A percentile compares a stretch with the other conserved stretches of the same genome.
These are phyloP conservation scores for Brachynemurus nebulosus DNA, from an alignment of 2,888 invertebrate species.

Conservation along the genomic window DNA sequence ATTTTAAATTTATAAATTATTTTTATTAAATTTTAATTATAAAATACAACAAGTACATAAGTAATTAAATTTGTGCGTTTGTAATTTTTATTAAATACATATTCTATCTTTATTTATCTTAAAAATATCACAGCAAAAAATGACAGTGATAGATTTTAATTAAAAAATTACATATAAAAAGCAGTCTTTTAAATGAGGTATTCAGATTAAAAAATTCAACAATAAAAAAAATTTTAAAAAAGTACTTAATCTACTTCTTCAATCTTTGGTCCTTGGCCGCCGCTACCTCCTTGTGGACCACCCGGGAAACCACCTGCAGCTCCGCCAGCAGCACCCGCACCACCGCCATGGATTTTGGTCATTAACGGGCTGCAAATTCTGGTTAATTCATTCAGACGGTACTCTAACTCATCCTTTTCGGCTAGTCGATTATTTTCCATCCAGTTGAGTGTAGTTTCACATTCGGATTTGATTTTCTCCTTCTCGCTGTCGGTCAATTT, in stretches of 20 bases:
- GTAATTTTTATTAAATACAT: too few species aligned
- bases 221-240: neutral
- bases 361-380: constrained; percentile 40
- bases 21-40: too few species aligned
- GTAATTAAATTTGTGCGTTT: too few species aligned
- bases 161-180: too few species aligned
- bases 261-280: constrained; percentile 34
- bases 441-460: constrained; percentile 48
- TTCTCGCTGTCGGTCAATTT: constrained; percentile 51
- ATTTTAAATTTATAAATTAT: too few species aligned
- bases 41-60: too few species aligned
- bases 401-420: constrained; percentile 51
- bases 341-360: constrained; percentile 36
- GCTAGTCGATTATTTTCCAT: constrained; percentile 51
- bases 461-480: constrained; percentile 35
- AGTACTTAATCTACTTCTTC: constrained; percentile 40
- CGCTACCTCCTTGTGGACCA: constrained; percentile 20
- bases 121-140: too few species aligned
- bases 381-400: constrained; percentile 39
- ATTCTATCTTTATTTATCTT: too few species aligned
- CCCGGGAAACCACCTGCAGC: constrained; percentile 14
- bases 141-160: too few species aligned
- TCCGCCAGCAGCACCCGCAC: constrained; percentile 17
- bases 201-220: too few species aligned
- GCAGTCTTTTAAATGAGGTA: too few species aligned